phyloP scores from a whole-genome alignment of 2,888 invertebrate genomes.

The Amblyjoppa proteus region DNA sequence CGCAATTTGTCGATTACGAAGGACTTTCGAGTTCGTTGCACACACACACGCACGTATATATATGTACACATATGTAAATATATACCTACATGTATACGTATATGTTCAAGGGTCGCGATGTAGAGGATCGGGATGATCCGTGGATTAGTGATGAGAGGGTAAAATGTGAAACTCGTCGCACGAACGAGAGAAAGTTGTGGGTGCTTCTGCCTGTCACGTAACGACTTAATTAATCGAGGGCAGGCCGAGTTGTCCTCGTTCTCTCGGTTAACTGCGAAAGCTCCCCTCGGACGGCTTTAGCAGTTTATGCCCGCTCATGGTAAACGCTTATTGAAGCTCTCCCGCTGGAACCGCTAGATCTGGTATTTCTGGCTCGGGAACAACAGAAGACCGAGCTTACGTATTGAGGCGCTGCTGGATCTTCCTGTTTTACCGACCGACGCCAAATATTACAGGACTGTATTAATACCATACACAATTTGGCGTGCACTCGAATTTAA shows the following conservation, averaged over 20 bases:
- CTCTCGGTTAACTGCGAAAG: slow-evolving; percentile 56
- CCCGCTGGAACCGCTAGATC: not conserved
- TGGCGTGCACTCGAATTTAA: too few relatives aligned
- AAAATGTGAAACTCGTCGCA: slow-evolving; percentile 38
- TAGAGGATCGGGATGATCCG: not conserved
- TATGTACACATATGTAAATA: too few relatives aligned
- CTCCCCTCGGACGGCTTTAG: slow-evolving; percentile 54
- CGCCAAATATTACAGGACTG: too few relatives aligned
- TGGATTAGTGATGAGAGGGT: slow-evolving; percentile 36
- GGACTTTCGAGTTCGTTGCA: not conserved
- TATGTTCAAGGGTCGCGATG: not conserved
- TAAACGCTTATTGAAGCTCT: slow-evolving; percentile 55
- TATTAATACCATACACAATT: too few relatives aligned
- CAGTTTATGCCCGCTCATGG: slow-evolving; percentile 46
- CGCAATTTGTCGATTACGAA: slow-evolving; percentile 23
- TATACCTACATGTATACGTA: not conserved
- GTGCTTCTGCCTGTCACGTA: slow-evolving; percentile 53
- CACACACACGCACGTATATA: not conserved
- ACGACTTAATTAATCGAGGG: slow-evolving; percentile 61
- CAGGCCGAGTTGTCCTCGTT: slow-evolving; percentile 23
- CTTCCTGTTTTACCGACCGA: too few relatives aligned
- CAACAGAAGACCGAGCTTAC: not conserved
- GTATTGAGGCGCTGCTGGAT: too few relatives aligned
- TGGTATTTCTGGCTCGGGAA: slow-evolving; percentile 9
- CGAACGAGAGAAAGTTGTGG: slow-evolving; percentile 57